A percentile compares a stretch with the other conserved stretches of the same genome.
Evolutionary conservation across 2,113 vertebrate species (phyloP).

Genomic region (Strix uralensis): DNA sequence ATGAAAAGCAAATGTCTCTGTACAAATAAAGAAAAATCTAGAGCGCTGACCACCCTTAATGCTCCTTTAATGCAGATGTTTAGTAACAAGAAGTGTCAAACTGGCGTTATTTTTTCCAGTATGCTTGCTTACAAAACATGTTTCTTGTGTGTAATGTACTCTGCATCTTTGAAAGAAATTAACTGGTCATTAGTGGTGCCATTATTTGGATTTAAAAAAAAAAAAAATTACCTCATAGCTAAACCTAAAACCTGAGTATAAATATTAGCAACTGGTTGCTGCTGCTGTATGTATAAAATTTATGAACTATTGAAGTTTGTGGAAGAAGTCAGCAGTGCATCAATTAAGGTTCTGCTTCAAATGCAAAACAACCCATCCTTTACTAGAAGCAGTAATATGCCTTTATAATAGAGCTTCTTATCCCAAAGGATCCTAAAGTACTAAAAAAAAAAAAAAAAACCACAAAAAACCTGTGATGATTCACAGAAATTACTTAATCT

Average conservation of each 20-base stretch:
- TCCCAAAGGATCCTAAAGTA: constrained; percentile 1
- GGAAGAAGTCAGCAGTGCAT: neutral
- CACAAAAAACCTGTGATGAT: neutral
- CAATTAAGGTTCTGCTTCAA: constrained; percentile 29
- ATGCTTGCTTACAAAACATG: neutral
- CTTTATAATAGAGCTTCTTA: neutral
- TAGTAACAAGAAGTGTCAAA: neutral
- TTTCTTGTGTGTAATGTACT: neutral
- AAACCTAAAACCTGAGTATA: neutral
- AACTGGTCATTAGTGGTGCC: neutral
- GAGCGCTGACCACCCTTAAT: neutral
- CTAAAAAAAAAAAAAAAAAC: neutral
- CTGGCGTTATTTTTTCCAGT: neutral
- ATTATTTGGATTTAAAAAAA: neutral
- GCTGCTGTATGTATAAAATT: neutral
- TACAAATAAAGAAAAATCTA: neutral
- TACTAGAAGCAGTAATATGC: neutral
- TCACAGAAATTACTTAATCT: constrained; percentile 6
- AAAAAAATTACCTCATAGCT: neutral
- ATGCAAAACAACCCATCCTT: constrained; percentile 14
- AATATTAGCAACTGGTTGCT: neutral
- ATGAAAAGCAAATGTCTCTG: neutral
- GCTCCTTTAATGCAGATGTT: neutral
- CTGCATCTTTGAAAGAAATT: neutral
- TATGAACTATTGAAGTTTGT: neutral